Conservation (phyloP, 2,113 vertebrate genomes). For the Crocuta crocuta region DNA sequence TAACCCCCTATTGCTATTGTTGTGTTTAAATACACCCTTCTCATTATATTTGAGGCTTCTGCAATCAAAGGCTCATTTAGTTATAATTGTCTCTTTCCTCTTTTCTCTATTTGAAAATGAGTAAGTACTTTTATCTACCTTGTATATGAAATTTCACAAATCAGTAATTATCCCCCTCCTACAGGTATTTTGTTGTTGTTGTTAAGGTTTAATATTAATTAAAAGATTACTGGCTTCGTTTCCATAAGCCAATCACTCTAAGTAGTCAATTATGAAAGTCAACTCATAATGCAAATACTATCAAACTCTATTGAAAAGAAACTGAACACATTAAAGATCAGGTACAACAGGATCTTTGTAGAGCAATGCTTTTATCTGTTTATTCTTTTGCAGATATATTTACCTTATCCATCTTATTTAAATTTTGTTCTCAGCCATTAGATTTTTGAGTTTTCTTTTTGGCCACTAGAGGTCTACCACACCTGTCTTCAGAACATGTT, state of each 20-base stretch:
- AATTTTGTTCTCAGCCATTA: background rate
- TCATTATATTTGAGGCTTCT: background rate
- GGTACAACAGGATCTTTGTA: background rate
- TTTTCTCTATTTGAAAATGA: constrained; percentile 51
- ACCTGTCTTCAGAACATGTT: background rate
- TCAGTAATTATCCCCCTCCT: background rate
- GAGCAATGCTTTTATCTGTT: background rate
- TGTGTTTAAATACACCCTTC: background rate
- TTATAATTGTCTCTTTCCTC: background rate
- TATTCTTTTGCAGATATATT: constrained; percentile 10
- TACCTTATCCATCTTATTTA: background rate
- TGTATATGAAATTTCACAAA: constrained; percentile 19
- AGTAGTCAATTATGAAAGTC: constrained; percentile 32
- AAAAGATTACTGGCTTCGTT: constrained; percentile 48
- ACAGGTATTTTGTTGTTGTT: background rate
- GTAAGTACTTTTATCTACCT: background rate
- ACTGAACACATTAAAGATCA: background rate
- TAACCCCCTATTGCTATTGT: background rate
- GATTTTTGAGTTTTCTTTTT: constrained; percentile 40
- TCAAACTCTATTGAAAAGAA: constrained; percentile 4
- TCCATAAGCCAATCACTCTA: background rate
- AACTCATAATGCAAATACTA: background rate
- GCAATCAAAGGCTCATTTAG: background rate
- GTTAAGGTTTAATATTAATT: constrained; percentile 40
- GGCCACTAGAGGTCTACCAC: constrained; percentile 72